phyloP scores from a whole-genome alignment of 1,140 invertebrate genomes.

The Coboldia fuscipes region DNA sequence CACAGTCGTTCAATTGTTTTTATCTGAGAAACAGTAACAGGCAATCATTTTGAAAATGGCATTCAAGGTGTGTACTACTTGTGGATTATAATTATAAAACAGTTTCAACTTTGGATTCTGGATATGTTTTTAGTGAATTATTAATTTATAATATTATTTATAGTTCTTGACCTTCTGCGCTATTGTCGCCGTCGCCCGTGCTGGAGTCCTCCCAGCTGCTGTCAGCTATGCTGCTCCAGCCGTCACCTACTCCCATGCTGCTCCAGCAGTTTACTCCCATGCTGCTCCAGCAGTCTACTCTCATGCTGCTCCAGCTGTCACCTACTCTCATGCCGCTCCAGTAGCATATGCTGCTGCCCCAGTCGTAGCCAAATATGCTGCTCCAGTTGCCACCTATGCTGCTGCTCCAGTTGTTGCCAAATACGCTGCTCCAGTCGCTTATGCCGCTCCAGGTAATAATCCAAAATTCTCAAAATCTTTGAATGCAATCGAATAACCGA shows the following conservation, averaged over 20 bases:
- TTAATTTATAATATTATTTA: slow-evolving; percentile 5
- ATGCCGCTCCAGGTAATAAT: slow-evolving; percentile 8
- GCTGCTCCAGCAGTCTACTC: slow-evolving; percentile 7
- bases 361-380: slow-evolving; percentile 11
- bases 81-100: too few species aligned
- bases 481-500: not conserved
- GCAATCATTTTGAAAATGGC: not conserved
- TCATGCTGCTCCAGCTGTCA: slow-evolving; percentile 6
- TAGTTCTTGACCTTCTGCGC: slow-evolving; percentile 24
- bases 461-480: not conserved
- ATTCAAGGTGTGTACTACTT: slow-evolving; percentile 2
- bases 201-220: slow-evolving; percentile 16
- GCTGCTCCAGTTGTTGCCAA: slow-evolving; percentile 9
- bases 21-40: not conserved
- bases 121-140: not conserved
- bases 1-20: slow-evolving; percentile 1
- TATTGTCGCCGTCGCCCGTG: slow-evolving; percentile 22
- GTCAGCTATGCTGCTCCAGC: slow-evolving; percentile 7
- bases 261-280: slow-evolving; percentile 7
- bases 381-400: slow-evolving; percentile 10
- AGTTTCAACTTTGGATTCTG: too few species aligned
- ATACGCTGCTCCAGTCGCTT: slow-evolving; percentile 9
- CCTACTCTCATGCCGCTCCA: slow-evolving; percentile 2
- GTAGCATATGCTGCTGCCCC: slow-evolving; percentile 9
- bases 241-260: slow-evolving; percentile 7